These are phyloP conservation scores for Oligia latruncula DNA, from an alignment of 2,888 invertebrate species.

Conservation along the genomic window DNA sequence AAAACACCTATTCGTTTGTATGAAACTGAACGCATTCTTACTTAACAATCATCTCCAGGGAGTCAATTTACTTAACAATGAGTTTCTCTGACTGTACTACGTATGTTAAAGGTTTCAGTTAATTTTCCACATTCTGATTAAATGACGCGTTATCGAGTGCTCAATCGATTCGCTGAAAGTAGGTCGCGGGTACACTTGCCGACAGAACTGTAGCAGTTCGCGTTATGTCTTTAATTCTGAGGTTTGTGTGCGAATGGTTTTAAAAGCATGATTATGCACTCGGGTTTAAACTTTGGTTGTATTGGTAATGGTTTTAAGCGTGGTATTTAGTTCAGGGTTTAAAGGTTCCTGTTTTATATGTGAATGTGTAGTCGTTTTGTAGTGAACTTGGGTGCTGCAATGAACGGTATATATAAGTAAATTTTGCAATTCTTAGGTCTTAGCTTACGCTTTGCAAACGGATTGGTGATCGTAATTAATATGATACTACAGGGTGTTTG, in stretches of 20 bases:
- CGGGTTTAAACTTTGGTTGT: constrained; percentile 26
- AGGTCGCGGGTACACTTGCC: constrained; percentile 64
- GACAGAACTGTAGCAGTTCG: constrained; percentile 45
- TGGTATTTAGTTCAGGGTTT: constrained; percentile 41
- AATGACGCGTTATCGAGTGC: constrained; percentile 71
- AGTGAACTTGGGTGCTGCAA: background rate
- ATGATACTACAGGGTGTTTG: too few species aligned
- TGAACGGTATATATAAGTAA: background rate
- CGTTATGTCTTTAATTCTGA: constrained; percentile 45
- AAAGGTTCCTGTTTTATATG: background rate
- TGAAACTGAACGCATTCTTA: background rate
- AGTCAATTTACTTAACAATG: background rate
- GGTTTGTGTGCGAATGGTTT: constrained; percentile 37
- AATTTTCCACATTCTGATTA: constrained; percentile 75
- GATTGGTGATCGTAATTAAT: too few species aligned
- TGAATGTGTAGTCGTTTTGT: background rate
- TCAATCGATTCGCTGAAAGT: constrained; percentile 76
- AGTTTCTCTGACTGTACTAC: background rate
- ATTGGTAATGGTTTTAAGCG: constrained; percentile 8
- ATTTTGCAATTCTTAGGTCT: background rate
- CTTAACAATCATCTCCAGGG: background rate
- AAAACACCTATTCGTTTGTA: too few species aligned
- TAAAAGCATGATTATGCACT: constrained; percentile 49
- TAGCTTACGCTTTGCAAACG: background rate
- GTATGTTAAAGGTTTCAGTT: constrained; percentile 46